Evolutionary conservation across 2,113 vertebrate species (phyloP).

Genomic region (Tapirus terrestris): DNA sequence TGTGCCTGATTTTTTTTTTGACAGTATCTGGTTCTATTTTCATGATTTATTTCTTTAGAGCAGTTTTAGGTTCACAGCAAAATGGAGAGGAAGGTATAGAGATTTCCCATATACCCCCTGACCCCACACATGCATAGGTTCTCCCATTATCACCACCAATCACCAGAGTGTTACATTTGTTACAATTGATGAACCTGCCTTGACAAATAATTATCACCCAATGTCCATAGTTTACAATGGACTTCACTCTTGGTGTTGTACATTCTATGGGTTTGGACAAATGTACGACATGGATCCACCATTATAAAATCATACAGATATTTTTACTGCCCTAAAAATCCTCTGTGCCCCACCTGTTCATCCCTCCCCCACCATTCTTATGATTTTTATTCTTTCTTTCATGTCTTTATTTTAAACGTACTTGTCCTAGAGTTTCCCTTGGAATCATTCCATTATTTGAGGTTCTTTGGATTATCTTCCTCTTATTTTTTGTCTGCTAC

Average conservation of each 20-base stretch:
- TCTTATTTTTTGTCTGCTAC: background rate
- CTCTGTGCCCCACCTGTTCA: background rate
- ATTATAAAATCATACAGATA: background rate
- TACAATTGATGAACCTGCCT: background rate
- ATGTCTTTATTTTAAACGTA: background rate
- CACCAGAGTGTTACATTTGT: background rate
- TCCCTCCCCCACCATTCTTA: background rate
- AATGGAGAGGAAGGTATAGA: background rate
- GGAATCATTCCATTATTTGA: background rate
- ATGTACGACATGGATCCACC: background rate
- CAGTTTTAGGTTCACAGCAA: background rate
- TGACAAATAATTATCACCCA: too few relatives aligned
- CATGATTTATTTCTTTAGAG: background rate
- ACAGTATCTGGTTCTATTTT: background rate
- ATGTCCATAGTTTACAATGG: background rate
- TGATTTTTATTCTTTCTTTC: background rate
- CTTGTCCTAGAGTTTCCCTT: background rate
- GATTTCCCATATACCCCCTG: background rate
- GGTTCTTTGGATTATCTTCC: background rate
- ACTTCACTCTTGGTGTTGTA: background rate
- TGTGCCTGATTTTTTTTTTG: background rate
- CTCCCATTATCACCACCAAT: too few relatives aligned
- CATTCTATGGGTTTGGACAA: background rate
- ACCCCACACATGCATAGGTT: fast-evolving
- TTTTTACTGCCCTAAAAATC: background rate